These are phyloP conservation scores for Sebastes schlegelii DNA, from an alignment of 2,113 vertebrate genomes.

Conservation along the genomic window DNA sequence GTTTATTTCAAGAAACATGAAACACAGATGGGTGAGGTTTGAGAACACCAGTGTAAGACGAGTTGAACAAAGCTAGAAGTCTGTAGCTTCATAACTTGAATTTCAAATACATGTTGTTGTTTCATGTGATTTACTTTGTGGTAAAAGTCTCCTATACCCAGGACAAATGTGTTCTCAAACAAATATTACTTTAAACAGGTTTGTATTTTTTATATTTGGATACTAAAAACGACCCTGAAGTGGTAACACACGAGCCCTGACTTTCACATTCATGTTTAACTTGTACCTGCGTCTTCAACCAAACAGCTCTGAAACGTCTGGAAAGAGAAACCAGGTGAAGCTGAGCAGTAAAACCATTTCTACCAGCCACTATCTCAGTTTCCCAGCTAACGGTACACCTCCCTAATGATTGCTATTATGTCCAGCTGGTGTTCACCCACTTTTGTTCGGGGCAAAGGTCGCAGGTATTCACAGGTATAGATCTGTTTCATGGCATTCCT, in stretches of 20 bases:
- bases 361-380: slow-evolving; percentile 6
- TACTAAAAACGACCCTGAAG: background rate
- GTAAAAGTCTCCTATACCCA: background rate
- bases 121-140: background rate
- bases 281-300: background rate
- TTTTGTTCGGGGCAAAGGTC: slow-evolving; percentile 42
- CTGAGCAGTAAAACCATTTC: slow-evolving; percentile 29
- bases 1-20: slow-evolving; percentile 38
- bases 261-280: slow-evolving; percentile 6
- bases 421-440: slow-evolving; percentile 54
- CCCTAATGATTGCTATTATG: slow-evolving; percentile 58
- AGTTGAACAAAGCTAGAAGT: background rate
- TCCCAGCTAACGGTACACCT: slow-evolving; percentile 40
- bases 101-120: background rate
- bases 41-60: background rate
- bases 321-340: slow-evolving; percentile 71
- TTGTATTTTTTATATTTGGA: background rate
- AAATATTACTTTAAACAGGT: background rate
- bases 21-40: slow-evolving; percentile 7
- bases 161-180: background rate
- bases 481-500: slow-evolving; percentile 38
- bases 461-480: slow-evolving; percentile 31
- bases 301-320: slow-evolving; percentile 1
- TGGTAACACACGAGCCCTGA: background rate
- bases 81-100: background rate